Evolutionary conservation across 2,797 vertebrate species (phyloP).

Genomic region (Rousettus madagascariensis): DNA sequence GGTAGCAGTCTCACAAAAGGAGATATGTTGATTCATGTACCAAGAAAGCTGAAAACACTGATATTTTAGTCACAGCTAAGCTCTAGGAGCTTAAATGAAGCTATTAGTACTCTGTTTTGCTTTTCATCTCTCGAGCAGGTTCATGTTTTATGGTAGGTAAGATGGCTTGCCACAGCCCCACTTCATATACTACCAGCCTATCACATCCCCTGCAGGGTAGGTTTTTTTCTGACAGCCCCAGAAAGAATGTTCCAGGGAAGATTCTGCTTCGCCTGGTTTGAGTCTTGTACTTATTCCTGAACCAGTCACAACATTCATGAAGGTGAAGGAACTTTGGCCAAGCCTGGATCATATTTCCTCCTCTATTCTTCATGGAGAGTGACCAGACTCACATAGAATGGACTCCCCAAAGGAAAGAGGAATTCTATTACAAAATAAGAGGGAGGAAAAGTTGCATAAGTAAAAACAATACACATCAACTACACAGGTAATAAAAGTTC

Average conservation of each 20-base stretch:
- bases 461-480: background rate
- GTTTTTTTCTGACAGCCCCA: background rate
- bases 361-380: background rate
- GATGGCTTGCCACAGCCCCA: background rate
- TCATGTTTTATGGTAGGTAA: background rate
- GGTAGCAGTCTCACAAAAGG: background rate
- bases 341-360: background rate
- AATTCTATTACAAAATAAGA: background rate
- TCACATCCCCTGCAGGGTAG: background rate
- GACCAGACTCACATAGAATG: background rate
- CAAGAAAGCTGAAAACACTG: background rate
- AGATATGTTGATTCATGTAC: background rate
- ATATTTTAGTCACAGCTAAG: background rate
- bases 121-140: background rate
- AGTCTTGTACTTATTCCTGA: background rate
- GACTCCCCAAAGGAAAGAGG: background rate
- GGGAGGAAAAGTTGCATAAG: background rate
- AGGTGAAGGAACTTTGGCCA: background rate
- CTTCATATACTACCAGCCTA: background rate
- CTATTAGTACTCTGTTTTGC: background rate
- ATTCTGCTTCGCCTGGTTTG: background rate
- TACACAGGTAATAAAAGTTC: background rate
- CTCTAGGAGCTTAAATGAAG: background rate
- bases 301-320: background rate
- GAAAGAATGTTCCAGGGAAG: background rate